These are phyloP conservation scores for Drosophila subquinaria DNA, from an alignment of 2,888 invertebrate species.

Conservation along the genomic window DNA sequence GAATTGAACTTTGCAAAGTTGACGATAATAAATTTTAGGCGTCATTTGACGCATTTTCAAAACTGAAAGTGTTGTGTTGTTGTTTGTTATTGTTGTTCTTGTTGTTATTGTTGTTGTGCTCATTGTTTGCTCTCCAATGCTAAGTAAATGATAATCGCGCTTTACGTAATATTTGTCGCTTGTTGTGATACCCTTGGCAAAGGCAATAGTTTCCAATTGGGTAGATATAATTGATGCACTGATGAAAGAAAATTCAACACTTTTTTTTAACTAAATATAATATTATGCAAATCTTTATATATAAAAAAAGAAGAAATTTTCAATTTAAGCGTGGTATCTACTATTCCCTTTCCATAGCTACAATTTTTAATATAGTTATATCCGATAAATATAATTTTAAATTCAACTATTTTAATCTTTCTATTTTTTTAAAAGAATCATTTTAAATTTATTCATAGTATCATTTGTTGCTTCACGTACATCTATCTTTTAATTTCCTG, in stretches of 20 bases:
- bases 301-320: background rate
- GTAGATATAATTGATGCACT: background rate
- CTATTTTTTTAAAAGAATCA: background rate
- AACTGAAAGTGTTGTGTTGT: slow-evolving; percentile 45
- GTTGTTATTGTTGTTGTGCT: slow-evolving; percentile 21
- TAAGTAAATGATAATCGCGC: slow-evolving; percentile 42
- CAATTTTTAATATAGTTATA: background rate
- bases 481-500: background rate
- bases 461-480: background rate
- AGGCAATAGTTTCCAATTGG: background rate
- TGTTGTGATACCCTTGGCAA: slow-evolving; percentile 4
- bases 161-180: slow-evolving; percentile 56
- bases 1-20: slow-evolving; percentile 63
- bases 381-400: background rate
- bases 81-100: slow-evolving; percentile 22
- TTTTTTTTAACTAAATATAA: background rate
- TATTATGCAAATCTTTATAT: background rate
- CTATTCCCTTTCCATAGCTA: background rate
- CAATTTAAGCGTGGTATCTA: background rate
- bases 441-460: background rate
- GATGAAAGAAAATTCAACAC: background rate
- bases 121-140: slow-evolving; percentile 52
- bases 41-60: slow-evolving; percentile 73
- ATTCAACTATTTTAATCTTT: background rate
- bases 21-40: slow-evolving; percentile 67